Evolutionary conservation across 2,888 invertebrate species (phyloP), one percentile per base, ranked within the genome.

Genomic region (Acronicta psi): DNA sequence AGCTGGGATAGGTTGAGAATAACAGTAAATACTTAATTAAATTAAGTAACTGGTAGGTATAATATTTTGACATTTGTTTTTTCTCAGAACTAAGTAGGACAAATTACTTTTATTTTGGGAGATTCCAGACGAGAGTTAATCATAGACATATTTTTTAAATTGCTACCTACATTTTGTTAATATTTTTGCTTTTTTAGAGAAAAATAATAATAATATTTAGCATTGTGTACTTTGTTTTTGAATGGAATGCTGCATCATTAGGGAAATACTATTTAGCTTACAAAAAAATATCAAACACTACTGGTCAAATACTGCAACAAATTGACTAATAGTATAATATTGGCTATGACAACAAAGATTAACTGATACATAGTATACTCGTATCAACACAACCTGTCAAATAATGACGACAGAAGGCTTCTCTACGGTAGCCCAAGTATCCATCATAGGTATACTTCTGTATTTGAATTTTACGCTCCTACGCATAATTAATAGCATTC

Each of bases 221-320:
- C 16, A 68, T 42, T 43, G 38, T 38, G 17, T 58, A 44, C 23
- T 68, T n/a, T 58, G 51, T 69, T 31, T 41, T 69, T 57, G 50
- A 69, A 63, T 73, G 74, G 74, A 70, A 70, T 70, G 73, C 64
- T 69, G 73, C 40, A 53, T 46, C 43, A 45, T 52, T 49, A 53
- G 44, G 54, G n/a, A 58, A 55, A 56, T 57, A 40, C 29, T 20
- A 37, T 29, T 34, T 49, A 53, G 60, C 60, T 53, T 67, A 56
- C 51, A 44, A 53, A 41, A 34, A 43, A 53, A 14, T 16, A 38
- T 18, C 57, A 61, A 47, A 34, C 7, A 34, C 7, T 34, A 34
- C 31, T 29, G 2, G 18, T 42, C 38, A 43, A 25, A 70, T 56
- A 60, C 52, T 58, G 52, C 3, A 58, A 57, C 36, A 42, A 59